Base-by-base conservation (phyloP, 2,888 invertebrate species). In the Mythimna impura region DNA sequence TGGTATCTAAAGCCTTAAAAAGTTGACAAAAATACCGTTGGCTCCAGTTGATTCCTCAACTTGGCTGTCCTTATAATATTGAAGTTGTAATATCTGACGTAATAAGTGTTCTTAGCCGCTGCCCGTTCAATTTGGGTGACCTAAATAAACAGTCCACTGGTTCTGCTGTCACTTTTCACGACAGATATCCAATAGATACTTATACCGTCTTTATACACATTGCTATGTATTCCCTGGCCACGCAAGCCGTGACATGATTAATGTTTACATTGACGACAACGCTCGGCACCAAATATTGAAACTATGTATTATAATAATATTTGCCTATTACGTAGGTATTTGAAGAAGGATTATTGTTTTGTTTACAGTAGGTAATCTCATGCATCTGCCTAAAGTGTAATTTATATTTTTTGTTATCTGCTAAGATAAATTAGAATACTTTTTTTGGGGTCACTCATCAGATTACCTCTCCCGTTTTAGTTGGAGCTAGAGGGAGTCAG, bases 181-280 rank as follows among this genome's bases (percentile, higher is more conserved):
- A 67, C 40, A 43, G 30, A 67, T 47, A 54, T 76, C 66, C 61
- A n/a, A 25, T 81, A 30, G n/a, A 52, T 12, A 68, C 0, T 58
- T 9, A 9, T 60, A 60, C 34, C 57, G 58, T 58, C 57, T 78
- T 58, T 62, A 52, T 68, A 66, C 50, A 77, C 25, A 43, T 36
- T 14, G 43, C 63, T 69, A 64, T 9, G 34, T 77, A 82, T 64
- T 82, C 61, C 71, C 65, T 82, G 65, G 61, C 50, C 71, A 82
- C 61, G 79, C 82, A 61, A 82, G 60, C 64, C 50, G 61, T 82
- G 61, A 63, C 83, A 78, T 82, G 83, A 79, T 79, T 82, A 78
- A 79, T 79, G 80, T 83, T 79, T 83, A 54, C 78, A 78, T 63
- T 79, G 78, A 71, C 64, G 54, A 62, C 65, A 54, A 64, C 43